Base-by-base conservation (phyloP, 2,888 invertebrate genomes). In the Harpagoxenus sublaevis region DNA sequence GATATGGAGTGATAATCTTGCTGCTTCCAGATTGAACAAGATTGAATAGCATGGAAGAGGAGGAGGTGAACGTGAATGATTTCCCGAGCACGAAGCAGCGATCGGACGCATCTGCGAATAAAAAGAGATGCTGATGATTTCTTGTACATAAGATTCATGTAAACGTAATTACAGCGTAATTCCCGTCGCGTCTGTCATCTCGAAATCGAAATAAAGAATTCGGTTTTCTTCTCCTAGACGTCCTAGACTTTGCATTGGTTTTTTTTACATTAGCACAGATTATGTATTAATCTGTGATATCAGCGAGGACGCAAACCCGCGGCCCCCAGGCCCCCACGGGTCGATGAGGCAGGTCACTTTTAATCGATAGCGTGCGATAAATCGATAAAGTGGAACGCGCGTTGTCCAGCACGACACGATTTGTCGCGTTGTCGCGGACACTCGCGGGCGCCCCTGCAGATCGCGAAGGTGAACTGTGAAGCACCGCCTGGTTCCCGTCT, bases 41-140 rank as follows among this genome's bases (percentile, higher is more conserved):
- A 85, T 92, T 94, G 60, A 94, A 94, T 75, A 93, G 93, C 79
- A 87, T 94, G 63, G 94, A 94, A 86, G 94, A 94, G 68, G 93
- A 94, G 79, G 94, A 94, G 57, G 91, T 92, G 28, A 92, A 93
- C 73, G 92, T 92, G 1, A 94, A 89, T 77, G 92, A 93, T 88
- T 94, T 94, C 3, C 92, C 93, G 66, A 91, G 82, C 73, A 15
- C 84, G 35, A 85, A 84, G 15, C 92, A 91, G 66, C 89, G 92
- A 23, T 65, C 86, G 6, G 90, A 92, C 39, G 55, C 51, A 42
- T 78, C 71, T n/a, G 28, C 1, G 1, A 90, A 91, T 53, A 91
- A 92, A 83, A 92, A 90, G 23, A 90, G 85, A 75, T 88, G 83
- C 48, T 90, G 63, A 86, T 18, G 18, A 18, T 62, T 51, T 57